Conservation (phyloP, 1,140 invertebrate genomes). For the Macrocentrus cingulum region DNA sequence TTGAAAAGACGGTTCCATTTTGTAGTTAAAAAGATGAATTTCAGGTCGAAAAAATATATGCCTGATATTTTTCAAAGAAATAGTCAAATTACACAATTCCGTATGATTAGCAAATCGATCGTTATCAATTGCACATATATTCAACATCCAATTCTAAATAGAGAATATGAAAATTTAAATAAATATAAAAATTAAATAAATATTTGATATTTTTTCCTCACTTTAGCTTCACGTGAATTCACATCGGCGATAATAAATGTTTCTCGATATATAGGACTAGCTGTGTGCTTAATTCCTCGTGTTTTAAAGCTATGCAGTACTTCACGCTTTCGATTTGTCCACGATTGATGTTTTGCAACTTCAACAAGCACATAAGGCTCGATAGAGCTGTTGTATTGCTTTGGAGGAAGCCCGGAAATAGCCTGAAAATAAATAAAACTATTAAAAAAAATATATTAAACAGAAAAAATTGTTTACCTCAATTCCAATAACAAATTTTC, state of each 20-base stretch:
- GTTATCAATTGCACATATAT: conserved; percentile 48
- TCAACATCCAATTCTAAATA: conserved; percentile 53
- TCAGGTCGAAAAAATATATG: conserved; percentile 48
- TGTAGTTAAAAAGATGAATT: conserved; percentile 51
- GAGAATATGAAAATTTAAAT: too few relatives aligned
- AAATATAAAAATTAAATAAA: conserved; percentile 9
- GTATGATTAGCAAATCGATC: conserved; percentile 56
- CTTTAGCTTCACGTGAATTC: conserved; percentile 50
- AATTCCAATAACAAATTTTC: conserved; percentile 54
- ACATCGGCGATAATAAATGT: conserved; percentile 52
- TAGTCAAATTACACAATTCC: conserved; percentile 48
- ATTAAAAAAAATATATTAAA: conserved; percentile 4
- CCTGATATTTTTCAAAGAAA: conserved; percentile 48
- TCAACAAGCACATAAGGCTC: conserved; percentile 54
- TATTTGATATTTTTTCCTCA: conserved; percentile 34
- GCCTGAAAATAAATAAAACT: conserved; percentile 36
- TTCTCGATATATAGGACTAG: conserved; percentile 53
- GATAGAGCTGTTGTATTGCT: conserved; percentile 53
- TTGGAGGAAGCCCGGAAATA: conserved; percentile 51
- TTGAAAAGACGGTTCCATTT: conserved; percentile 51
- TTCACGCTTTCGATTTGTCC: conserved; percentile 50
- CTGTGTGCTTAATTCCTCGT: conserved; percentile 49
- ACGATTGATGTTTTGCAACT: conserved; percentile 48
- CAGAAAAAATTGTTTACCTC: conserved; percentile 50
- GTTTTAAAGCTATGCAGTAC: conserved; percentile 54